phyloP scores from a whole-genome alignment of 2,113 vertebrate genomes.

The rabbit (Oryctolagus cuniculus) region mOryCun1.1 NC_091438.1:71327001-71327500 shows the following conservation, averaged over 20 bases:
- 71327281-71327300: not conserved
- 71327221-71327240: not conserved
- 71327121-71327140: not conserved
- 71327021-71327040: not conserved
- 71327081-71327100: not conserved
- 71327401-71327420: not conserved
- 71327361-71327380: not conserved
- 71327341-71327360: not conserved
- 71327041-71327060: not conserved
- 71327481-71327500: not conserved
- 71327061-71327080: not conserved
- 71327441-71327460: not conserved
- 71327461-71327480: not conserved
- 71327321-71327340: not conserved
- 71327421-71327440: not conserved
- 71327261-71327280: not conserved
- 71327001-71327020: not conserved
- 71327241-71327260: not conserved
- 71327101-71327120: not conserved
- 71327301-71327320: not conserved
- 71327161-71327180: not conserved
- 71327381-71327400: fast-evolving
- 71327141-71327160: not conserved
- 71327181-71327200: not conserved
- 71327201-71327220: not conserved